Evolutionary conservation across 2,113 vertebrate species (phyloP), one percentile per base, ranked within the genome.

Genomic region (Ptychochromis oligacanthus): DNA sequence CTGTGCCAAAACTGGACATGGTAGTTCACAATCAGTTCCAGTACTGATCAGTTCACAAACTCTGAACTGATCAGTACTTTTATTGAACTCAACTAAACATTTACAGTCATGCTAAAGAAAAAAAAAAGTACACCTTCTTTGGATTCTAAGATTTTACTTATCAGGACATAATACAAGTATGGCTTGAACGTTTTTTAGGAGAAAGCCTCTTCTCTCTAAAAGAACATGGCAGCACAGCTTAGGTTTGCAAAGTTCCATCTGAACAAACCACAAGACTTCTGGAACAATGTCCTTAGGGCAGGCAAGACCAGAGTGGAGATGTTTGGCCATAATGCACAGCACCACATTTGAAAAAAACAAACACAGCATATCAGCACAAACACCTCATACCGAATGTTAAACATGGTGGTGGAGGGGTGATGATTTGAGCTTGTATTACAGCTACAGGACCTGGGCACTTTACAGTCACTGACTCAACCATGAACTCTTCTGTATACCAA

Each of bases 1-100:
- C n/a, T 13, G 31, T 56, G 80, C 75, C 67, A 82, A 56, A 83
- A 36, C 18, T 55, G 24, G 58, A 81, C 57, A 74, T 49, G 75
- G 34, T 10, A 22, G 31, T n/a, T n/a, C n/a, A n/a, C n/a, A n/a
- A n/a, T n/a, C n/a, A n/a, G n/a, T n/a, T n/a, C n/a, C n/a, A n/a
- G n/a, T n/a, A n/a, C n/a, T n/a, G n/a, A n/a, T n/a, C n/a, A n/a
- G n/a, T n/a, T n/a, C n/a, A n/a, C n/a, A n/a, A n/a, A n/a, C n/a
- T n/a, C n/a, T n/a, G n/a, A 31, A 31, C 28, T 31, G 4, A 31
- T 31, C 28, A 31, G 28, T 31, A 31, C 28, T 31, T 31, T 31
- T 31, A 31, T 31, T 31, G 4, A 31, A 31, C 28, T 31, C 4
- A 31, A 31, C 28, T 31, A 2, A 31, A 31, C 28, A 31, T 31